Percentiles rank a stretch among this genome's conserved stretches.
Evolutionary conservation across 2,797 vertebrate genomes (phyloP).

Genomic region (Hemibagrus guttatus): DNA sequence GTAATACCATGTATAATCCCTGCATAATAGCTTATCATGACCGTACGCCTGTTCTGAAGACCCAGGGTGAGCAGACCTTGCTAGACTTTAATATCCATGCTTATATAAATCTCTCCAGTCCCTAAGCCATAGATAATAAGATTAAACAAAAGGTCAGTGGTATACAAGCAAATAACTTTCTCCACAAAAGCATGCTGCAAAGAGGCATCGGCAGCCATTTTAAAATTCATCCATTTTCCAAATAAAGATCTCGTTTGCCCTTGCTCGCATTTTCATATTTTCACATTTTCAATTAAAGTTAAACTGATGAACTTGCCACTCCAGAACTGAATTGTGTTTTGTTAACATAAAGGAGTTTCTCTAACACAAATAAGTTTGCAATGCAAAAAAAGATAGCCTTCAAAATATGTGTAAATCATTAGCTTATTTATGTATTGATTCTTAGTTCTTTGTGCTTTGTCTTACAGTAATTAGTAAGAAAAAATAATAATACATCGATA

Average conservation of each 20-base stretch:
- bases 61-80: neutral
- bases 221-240: constrained; percentile 21
- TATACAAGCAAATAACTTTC: constrained; percentile 32
- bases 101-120: constrained; percentile 18
- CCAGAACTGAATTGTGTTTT: neutral
- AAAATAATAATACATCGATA: neutral
- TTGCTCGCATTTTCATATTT: constrained; percentile 14
- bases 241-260: constrained; percentile 5
- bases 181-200: neutral
- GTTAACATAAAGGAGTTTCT: constrained; percentile 5
- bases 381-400: neutral
- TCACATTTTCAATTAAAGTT: constrained; percentile 11
- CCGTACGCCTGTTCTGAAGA: constrained; percentile 5
- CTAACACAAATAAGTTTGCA: neutral
- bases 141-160: constrained; percentile 51
- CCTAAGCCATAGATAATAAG: constrained; percentile 32
- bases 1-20: constrained; percentile 5
- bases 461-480: neutral
- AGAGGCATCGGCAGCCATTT: constrained; percentile 8
- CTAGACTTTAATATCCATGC: neutral
- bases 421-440: constrained; percentile 10
- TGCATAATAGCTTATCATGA: constrained; percentile 28
- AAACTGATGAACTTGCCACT: constrained; percentile 9
- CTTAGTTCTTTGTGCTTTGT: neutral
- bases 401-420: constrained; percentile 6